Conservation (phyloP, 2,888 invertebrate genomes). For the Agonopterix arenella region DNA sequence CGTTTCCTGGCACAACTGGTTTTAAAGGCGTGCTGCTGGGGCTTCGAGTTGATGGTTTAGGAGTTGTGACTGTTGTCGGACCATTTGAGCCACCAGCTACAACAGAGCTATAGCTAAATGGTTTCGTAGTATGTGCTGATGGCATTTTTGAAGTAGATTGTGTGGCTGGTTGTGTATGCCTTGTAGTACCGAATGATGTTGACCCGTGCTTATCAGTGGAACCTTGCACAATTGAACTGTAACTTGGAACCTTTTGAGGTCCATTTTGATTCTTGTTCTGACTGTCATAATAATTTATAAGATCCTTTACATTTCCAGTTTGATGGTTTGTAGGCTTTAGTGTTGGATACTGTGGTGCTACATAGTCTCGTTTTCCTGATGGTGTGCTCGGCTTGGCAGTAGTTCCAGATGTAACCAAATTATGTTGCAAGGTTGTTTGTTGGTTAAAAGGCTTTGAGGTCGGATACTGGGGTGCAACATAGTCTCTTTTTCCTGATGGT, state of each 20-base stretch:
- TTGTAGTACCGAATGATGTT: slow-evolving; percentile 1
- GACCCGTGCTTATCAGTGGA: slow-evolving; percentile 21
- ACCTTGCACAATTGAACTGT: slow-evolving; percentile 52
- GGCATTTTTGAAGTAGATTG: slow-evolving; percentile 19
- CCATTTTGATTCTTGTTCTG: slow-evolving; percentile 29
- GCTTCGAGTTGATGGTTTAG: slow-evolving; percentile 24
- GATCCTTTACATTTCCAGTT: slow-evolving; percentile 54
- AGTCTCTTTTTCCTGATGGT: slow-evolving; percentile 23
- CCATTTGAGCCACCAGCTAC: slow-evolving; percentile 41
- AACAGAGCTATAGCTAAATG: slow-evolving; percentile 47
- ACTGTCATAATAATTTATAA: slow-evolving; percentile 54
- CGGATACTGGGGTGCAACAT: slow-evolving; percentile 30
- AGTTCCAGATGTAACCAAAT: slow-evolving; percentile 3
- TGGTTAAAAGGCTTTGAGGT: not conserved
- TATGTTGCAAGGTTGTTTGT: not conserved
- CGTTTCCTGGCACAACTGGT: slow-evolving; percentile 9
- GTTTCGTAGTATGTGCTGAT: slow-evolving; percentile 31
- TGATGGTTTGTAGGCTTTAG: slow-evolving; percentile 22
- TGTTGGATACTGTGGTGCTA: slow-evolving; percentile 43
- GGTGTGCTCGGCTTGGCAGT: slow-evolving; percentile 15
- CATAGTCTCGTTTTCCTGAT: slow-evolving; percentile 46
- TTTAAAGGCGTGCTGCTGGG: slow-evolving; percentile 18
- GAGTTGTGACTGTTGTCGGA: slow-evolving; percentile 20
- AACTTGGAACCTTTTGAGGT: slow-evolving; percentile 46
- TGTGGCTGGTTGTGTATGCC: slow-evolving; percentile 14